These are phyloP conservation scores for Eupsilia transversa DNA, from an alignment of 2,888 invertebrate species.

Conservation along the genomic window DNA sequence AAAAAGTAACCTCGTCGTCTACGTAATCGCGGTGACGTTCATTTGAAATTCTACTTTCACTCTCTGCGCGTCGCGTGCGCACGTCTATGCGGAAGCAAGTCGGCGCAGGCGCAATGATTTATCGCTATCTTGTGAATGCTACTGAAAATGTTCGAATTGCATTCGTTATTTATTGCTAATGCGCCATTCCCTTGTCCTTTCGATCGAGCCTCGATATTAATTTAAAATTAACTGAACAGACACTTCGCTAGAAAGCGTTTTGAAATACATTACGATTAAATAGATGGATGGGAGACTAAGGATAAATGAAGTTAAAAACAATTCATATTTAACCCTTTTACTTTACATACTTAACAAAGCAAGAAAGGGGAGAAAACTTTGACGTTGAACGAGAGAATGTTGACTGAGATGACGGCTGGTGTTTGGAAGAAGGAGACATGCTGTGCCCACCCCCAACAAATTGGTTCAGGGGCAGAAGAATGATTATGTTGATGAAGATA, in stretches of 20 bases:
- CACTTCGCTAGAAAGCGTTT: conserved; percentile 45
- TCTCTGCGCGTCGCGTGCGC: conserved; percentile 71
- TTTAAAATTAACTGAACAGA: conserved; percentile 50
- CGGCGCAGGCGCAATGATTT: conserved; percentile 62
- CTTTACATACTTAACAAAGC: neutral
- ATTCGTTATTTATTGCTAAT: conserved; percentile 63
- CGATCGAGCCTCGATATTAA: conserved; percentile 55
- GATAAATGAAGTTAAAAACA: neutral
- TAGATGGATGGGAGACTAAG: conserved; percentile 3
- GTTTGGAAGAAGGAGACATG: neutral
- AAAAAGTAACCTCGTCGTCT: conserved; percentile 41
- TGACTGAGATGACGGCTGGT: neutral
- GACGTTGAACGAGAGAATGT: neutral
- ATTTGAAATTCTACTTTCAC: conserved; percentile 81
- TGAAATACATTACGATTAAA: conserved; percentile 27
- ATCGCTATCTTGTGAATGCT: conserved; percentile 65
- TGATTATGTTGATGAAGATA: neutral
- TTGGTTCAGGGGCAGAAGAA: too few relatives aligned
- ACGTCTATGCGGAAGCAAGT: conserved; percentile 64
- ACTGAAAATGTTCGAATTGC: conserved; percentile 64
- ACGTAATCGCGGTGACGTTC: conserved; percentile 77
- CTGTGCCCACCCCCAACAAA: neutral
- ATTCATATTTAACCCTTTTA: neutral
- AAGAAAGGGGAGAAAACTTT: neutral
- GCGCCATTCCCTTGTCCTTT: conserved; percentile 64